A percentile compares a stretch with the other conserved stretches of the same genome.
Conservation (phyloP, 1,140 invertebrate species). For the Monochamus saltuarius region DNA sequence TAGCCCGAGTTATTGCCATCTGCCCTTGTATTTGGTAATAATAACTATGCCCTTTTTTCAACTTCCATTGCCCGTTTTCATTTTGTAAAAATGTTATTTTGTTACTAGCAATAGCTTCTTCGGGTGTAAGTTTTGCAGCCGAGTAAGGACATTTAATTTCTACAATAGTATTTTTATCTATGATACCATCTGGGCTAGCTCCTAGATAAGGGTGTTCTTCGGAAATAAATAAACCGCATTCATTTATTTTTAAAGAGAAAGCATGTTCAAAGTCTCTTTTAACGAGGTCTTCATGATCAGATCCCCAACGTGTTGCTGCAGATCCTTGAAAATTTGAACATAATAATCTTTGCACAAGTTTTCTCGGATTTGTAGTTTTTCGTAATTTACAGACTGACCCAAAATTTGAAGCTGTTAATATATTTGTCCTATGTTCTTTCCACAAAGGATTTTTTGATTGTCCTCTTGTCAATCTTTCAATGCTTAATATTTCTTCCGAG, state of each 20-base stretch:
- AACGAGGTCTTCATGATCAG: conserved; percentile 43
- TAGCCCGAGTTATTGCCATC: too few relatives aligned
- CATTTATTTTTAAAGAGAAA: conserved; percentile 31
- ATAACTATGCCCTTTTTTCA: too few relatives aligned
- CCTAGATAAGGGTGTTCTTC: conserved; percentile 43
- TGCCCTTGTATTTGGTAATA: too few relatives aligned
- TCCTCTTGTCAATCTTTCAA: conserved; percentile 7
- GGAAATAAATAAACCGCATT: conserved; percentile 51
- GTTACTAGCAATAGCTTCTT: too few relatives aligned
- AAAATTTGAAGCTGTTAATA: conserved; percentile 50
- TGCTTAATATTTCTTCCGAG: neutral
- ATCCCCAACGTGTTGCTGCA: conserved; percentile 36
- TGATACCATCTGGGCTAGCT: conserved; percentile 52
- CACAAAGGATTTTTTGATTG: conserved; percentile 41
- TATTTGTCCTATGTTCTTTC: conserved; percentile 33
- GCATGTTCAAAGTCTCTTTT: conserved; percentile 32
- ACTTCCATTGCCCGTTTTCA: too few relatives aligned
- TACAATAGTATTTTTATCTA: too few relatives aligned
- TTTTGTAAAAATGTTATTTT: too few relatives aligned
- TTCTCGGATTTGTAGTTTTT: conserved; percentile 30
- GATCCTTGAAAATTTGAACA: conserved; percentile 31
- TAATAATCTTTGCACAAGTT: conserved; percentile 33
- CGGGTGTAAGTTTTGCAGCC: too few relatives aligned
- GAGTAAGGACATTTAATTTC: too few relatives aligned
- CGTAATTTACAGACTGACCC: conserved; percentile 43